A percentile compares a stretch with the other conserved stretches of the same genome.
phyloP scores from a whole-genome alignment of 2,888 invertebrate species.

The Latrodectus elegans region DNA sequence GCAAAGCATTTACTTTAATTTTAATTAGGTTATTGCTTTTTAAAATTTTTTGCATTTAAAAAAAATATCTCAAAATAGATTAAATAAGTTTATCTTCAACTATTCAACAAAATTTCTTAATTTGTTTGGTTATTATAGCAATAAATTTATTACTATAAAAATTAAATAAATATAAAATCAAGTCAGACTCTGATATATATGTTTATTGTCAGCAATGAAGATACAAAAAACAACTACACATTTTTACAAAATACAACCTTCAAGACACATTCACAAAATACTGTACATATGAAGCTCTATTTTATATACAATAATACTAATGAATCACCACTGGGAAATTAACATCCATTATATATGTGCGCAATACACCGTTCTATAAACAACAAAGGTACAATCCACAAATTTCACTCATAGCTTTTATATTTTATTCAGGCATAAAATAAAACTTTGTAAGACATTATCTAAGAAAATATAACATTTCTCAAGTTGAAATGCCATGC shows the following conservation, averaged over 20 bases:
- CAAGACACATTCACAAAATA: constrained; percentile 59
- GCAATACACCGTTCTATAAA: constrained; percentile 42
- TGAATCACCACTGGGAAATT: constrained; percentile 58
- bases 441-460: constrained; percentile 36
- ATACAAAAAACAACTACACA: constrained; percentile 66
- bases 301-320: constrained; percentile 66
- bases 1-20: too few species aligned
- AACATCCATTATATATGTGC: constrained; percentile 48
- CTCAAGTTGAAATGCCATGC: constrained; percentile 35
- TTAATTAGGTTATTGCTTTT: too few species aligned
- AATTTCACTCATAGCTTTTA: constrained; percentile 31
- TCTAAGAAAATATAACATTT: constrained; percentile 62
- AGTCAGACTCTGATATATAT: constrained; percentile 5
- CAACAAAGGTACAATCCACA: constrained; percentile 45
- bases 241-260: constrained; percentile 68
- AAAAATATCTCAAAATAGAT: too few species aligned
- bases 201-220: constrained; percentile 61
- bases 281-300: constrained; percentile 66
- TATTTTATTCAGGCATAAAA: constrained; percentile 34
- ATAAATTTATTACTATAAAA: too few species aligned
- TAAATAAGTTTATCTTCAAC: too few species aligned
- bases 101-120: too few species aligned
- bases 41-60: too few species aligned
- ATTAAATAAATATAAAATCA: too few species aligned
- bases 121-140: too few species aligned